Percentiles rank a stretch among this genome's conserved stretches.
phyloP scores from a whole-genome alignment of 2,888 invertebrate species.

The Hirtodrosophila histrioides region DNA sequence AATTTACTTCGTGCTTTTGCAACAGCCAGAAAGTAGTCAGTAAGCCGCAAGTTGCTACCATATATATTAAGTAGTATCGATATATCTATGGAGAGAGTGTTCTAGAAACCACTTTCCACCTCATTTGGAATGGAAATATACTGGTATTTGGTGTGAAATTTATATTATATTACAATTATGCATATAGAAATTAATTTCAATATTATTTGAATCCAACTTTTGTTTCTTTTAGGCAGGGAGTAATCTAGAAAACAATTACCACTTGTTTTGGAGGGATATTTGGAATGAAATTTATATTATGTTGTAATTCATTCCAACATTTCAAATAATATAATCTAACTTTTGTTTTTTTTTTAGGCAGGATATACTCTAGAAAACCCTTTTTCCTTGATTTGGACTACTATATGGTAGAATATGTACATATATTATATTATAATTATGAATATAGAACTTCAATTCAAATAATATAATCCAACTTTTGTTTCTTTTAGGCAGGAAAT shows the following conservation, averaged over 20 bases:
- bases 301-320: too few species aligned
- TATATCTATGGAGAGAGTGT: neutral
- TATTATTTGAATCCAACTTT: neutral
- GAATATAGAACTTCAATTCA: neutral
- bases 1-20: constrained; percentile 62
- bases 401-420: too few species aligned
- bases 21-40: constrained; percentile 33
- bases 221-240: neutral
- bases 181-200: neutral
- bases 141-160: too few species aligned
- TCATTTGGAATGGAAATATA: too few species aligned
- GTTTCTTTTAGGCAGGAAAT: neutral
- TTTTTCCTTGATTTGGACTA: too few species aligned
- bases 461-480: neutral
- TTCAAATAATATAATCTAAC: neutral
- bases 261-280: too few species aligned
- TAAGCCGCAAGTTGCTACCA: constrained; percentile 5
- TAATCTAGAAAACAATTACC: neutral
- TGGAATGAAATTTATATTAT: too few species aligned
- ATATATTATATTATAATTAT: too few species aligned
- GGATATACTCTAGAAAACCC: too few species aligned
- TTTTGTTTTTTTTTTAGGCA: neutral
- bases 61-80: neutral
- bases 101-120: too few species aligned
- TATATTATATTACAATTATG: too few species aligned